phyloP scores from a whole-genome alignment of 53 echinoderm and acorn worm species.

The Holothuria leucospilota region DNA sequence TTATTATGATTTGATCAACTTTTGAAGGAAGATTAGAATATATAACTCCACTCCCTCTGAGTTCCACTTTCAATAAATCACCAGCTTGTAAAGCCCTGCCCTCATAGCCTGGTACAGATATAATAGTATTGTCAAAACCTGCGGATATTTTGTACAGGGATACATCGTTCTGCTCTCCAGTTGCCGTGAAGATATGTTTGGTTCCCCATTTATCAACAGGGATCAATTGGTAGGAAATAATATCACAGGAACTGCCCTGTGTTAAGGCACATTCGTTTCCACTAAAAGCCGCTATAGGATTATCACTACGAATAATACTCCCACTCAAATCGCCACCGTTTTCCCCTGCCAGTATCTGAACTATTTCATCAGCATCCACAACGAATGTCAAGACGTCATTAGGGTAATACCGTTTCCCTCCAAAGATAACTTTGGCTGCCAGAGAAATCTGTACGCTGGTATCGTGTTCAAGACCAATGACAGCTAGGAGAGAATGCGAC shows the following conservation, averaged over 20 bases:
- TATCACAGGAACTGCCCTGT: conserved; percentile 52
- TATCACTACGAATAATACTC: conserved; percentile 52
- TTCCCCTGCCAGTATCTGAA: conserved; percentile 40
- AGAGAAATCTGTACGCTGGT: conserved; percentile 54
- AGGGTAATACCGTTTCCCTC: conserved; percentile 34
- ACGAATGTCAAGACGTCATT: conserved; percentile 60
- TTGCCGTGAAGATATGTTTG: conserved; percentile 62
- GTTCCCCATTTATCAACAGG: conserved; percentile 74
- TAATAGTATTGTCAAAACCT: conserved; percentile 46
- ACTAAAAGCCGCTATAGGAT: conserved; percentile 50
- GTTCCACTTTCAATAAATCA: conserved; percentile 60
- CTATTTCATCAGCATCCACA: conserved; percentile 28
- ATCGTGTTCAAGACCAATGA: not conserved
- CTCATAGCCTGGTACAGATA: conserved; percentile 54
- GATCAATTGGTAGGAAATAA: conserved; percentile 56
- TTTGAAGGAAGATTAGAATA: conserved; percentile 50
- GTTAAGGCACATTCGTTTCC: conserved; percentile 46
- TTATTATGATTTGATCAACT: conserved; percentile 52
- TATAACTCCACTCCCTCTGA: conserved; percentile 62
- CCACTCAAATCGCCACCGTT: conserved; percentile 58
- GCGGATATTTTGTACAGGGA: conserved; percentile 57
- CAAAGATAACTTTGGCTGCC: conserved; percentile 52
- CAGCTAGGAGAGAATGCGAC: not conserved
- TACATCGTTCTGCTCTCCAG: conserved; percentile 1
- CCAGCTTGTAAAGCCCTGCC: conserved; percentile 36